Conservation (phyloP, 2,113 vertebrate species). For the Acrocephalus arundinaceus region DNA sequence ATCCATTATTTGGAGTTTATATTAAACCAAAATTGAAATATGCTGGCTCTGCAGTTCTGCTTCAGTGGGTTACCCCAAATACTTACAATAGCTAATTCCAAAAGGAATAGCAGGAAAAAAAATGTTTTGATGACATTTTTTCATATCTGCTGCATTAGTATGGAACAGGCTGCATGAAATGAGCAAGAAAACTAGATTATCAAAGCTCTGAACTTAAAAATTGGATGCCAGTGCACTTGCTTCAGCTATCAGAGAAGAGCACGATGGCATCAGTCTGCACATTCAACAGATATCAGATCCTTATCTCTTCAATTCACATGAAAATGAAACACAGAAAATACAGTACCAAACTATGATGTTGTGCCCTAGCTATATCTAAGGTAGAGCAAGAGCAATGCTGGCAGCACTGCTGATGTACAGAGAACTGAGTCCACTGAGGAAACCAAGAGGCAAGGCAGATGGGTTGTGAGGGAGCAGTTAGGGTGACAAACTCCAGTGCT, state of each 20-base stretch:
- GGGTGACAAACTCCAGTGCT: not conserved
- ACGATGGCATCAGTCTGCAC: constrained; percentile 50
- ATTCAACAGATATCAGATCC: not conserved
- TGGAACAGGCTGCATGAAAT: constrained; percentile 51
- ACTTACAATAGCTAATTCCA: not conserved
- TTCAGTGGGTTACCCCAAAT: not conserved
- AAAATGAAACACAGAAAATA: not conserved
- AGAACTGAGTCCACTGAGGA: not conserved
- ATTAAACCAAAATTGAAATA: not conserved
- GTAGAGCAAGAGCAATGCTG: not conserved
- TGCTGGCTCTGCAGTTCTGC: not conserved
- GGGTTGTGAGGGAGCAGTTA: not conserved
- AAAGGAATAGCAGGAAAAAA: not conserved
- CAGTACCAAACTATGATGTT: not conserved
- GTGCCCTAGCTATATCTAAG: not conserved
- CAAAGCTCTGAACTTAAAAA: constrained; percentile 66
- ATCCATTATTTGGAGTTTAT: not conserved
- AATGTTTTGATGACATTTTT: not conserved
- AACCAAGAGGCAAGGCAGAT: not conserved
- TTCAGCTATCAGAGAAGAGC: constrained; percentile 51
- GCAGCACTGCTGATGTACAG: not conserved
- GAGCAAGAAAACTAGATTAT: constrained; percentile 62
- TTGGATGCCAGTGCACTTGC: constrained; percentile 64
- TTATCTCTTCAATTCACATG: not conserved
- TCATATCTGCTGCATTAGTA: constrained; percentile 30